Conservation (phyloP, 2,888 invertebrate species). For the Temnothorax unifasciatus region DNA sequence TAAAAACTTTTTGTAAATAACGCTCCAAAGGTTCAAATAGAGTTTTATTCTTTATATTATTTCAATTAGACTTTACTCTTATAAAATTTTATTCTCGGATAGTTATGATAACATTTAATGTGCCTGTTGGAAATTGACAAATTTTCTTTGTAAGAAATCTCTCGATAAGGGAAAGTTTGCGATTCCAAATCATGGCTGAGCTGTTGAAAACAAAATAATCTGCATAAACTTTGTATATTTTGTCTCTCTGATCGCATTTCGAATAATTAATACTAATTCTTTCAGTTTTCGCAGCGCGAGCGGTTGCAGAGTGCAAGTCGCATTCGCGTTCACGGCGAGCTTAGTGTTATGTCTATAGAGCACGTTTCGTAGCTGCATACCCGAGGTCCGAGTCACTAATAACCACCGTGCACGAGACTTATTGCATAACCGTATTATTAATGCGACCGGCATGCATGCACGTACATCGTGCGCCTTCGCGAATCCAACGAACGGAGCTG, state of each 20-base stretch:
- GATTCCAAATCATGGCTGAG: not conserved
- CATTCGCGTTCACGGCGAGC: not conserved
- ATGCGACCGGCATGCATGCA: slow-evolving; percentile 58
- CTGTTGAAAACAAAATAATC: not conserved
- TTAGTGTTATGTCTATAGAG: slow-evolving; percentile 60
- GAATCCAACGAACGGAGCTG: slow-evolving; percentile 63
- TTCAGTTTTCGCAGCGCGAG: slow-evolving; percentile 15
- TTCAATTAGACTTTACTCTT: not conserved
- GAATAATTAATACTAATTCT: slow-evolving; percentile 18
- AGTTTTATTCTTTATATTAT: not conserved
- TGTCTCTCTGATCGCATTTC: not conserved
- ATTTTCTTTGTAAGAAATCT: slow-evolving; percentile 9
- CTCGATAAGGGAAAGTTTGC: not conserved
- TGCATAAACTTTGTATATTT: not conserved
- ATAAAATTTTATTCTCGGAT: not conserved
- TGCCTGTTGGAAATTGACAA: not conserved
- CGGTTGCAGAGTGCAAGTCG: not conserved
- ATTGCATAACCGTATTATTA: slow-evolving; percentile 75
- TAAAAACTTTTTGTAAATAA: not conserved
- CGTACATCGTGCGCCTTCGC: slow-evolving; percentile 47
- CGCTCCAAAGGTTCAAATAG: not conserved
- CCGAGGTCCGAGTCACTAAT: slow-evolving; percentile 61
- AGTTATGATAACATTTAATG: not conserved
- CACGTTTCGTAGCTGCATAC: slow-evolving; percentile 62
- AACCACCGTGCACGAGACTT: slow-evolving; percentile 58